Base-by-base conservation (phyloP, 1,140 invertebrate species). In the Caligus rogercresseyi region DNA sequence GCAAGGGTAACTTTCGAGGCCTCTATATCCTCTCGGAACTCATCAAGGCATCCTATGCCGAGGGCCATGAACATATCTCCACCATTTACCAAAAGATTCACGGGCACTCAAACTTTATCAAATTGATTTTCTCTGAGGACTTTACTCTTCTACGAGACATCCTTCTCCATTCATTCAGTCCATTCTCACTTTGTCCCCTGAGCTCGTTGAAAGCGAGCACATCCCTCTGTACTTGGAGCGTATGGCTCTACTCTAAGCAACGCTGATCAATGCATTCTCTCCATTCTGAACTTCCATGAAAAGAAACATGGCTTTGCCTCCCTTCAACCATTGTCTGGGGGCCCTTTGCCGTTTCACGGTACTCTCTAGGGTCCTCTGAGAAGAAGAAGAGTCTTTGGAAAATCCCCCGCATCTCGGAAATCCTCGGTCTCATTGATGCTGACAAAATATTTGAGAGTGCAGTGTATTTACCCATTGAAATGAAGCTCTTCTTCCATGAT, bases 281-380 rank as follows among this genome's bases (percentile, higher is more conserved):
- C 64, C 2, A 65, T 65, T 15, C 21, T 68, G 11, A 54, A 62
- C 11, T 3, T 57, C 23, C 65, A 66, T 55, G 56, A 60, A 1
- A 20, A 3, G 0, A 58, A 65, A 53, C 43, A 60, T 13, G 23
- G 60, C 14, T 16, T 23, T 25, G 23, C 67, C 51, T 67, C 4
- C 67, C 68, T 67, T 67, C 66, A 52, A 66, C 66, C 3, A 66
- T 21, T 25, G 63, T 54, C 57, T 64, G 0, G 67, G 67, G 43
- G 24, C 53, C 19, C 25, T 59, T 24, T 18, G 57, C 57, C 2
- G n/a, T 61, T n/a, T 16, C 51, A 18, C 16, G 52, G 59, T 54
- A 65, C 52, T 43, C 18, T 7, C 14, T 24, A 65, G 13, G 68
- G 67, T 63, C 68, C 66, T 15, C 52, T 69, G 7, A 66, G 56